Conservation (phyloP, 2,888 invertebrate genomes). For the Nebria salina region DNA sequence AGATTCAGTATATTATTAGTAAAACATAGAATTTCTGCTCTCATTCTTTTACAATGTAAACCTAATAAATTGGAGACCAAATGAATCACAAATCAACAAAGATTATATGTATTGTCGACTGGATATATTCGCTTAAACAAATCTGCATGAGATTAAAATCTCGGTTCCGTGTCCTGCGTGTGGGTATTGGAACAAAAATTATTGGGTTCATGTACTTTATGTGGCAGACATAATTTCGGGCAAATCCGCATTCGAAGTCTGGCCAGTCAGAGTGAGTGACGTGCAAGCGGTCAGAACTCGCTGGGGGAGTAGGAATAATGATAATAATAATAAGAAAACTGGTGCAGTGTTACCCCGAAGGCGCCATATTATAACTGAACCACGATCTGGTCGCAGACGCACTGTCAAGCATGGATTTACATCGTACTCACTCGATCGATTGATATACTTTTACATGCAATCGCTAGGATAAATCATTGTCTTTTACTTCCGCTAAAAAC, state of each 20-base stretch:
- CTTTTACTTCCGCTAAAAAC: no score
- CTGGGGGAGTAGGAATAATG: conserved; percentile 1
- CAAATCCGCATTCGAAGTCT: neutral
- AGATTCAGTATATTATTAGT: neutral
- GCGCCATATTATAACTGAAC: neutral
- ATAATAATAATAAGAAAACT: conserved; percentile 1
- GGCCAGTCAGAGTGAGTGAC: neutral
- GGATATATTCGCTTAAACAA: neutral
- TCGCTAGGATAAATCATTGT: neutral
- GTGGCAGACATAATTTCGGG: neutral
- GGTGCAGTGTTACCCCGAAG: conserved; percentile 1
- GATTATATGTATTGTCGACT: neutral
- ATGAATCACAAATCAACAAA: neutral
- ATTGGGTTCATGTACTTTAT: neutral
- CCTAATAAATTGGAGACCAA: neutral
- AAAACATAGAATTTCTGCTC: neutral
- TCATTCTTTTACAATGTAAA: neutral
- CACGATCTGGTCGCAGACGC: neutral
- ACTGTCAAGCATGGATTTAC: neutral
- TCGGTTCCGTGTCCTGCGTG: neutral
- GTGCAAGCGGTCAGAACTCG: neutral
- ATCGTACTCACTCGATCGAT: neutral
- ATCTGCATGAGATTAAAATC: conserved; percentile 1
- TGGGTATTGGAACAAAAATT: neutral
- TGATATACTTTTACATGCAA: neutral